These are phyloP conservation scores for Adelosebastes latens DNA, from an alignment of 2,797 vertebrate species.

Conservation along the genomic window DNA sequence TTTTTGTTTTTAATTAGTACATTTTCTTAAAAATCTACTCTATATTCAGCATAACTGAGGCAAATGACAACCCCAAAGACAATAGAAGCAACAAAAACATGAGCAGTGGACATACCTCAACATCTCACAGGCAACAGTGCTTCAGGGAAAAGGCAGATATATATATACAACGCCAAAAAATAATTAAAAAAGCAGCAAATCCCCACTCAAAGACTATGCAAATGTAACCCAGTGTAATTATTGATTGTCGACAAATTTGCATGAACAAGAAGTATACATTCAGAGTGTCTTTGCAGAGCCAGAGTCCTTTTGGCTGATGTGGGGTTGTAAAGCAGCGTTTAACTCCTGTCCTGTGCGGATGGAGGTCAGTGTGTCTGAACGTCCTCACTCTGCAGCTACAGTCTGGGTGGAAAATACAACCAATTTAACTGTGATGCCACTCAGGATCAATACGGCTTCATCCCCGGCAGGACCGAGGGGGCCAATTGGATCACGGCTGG, in stretches of 20 bases:
- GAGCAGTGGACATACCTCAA: constrained; percentile 74
- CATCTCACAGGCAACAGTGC: constrained; percentile 62
- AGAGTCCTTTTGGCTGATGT: constrained; percentile 51
- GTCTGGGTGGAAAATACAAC: constrained; percentile 62
- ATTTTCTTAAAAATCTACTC: constrained; percentile 79
- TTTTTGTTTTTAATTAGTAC: constrained; percentile 78
- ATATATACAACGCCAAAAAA: constrained; percentile 34
- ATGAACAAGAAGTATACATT: constrained; percentile 69
- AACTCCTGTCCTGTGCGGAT: constrained; percentile 59
- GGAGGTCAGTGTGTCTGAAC: constrained; percentile 67
- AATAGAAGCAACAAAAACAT: constrained; percentile 65
- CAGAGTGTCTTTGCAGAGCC: constrained; percentile 71
- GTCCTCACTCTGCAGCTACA: constrained; percentile 63
- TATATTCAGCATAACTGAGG: constrained; percentile 75
- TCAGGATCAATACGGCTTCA: constrained; percentile 77
- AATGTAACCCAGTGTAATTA: constrained; percentile 72
- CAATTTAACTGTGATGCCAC: constrained; percentile 74
- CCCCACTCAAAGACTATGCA: constrained; percentile 44
- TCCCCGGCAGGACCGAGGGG: constrained; percentile 46
- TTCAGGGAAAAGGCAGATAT: constrained; percentile 35
- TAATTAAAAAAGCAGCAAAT: constrained; percentile 45
- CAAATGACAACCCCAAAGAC: constrained; percentile 64
- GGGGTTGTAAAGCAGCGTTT: constrained; percentile 60
- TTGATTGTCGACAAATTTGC: constrained; percentile 64
- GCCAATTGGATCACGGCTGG: constrained; percentile 54